Percentiles rank a stretch among this genome's conserved stretches.
phyloP scores from a whole-genome alignment of 2,888 invertebrate genomes.

The Euspilapteryx auroguttella region DNA sequence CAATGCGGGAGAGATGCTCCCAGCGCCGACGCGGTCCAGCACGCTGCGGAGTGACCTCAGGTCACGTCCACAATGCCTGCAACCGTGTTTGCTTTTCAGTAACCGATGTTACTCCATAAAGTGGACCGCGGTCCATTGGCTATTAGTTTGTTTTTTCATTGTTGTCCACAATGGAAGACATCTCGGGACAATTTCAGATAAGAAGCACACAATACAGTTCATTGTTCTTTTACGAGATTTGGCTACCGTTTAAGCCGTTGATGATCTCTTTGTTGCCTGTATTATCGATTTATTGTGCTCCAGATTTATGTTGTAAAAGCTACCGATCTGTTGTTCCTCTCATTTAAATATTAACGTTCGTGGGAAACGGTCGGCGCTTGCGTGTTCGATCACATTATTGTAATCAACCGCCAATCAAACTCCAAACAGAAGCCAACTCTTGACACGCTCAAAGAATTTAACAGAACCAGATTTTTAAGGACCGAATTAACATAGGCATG shows the following conservation, averaged over 20 bases:
- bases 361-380: conserved; percentile 39
- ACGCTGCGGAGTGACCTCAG: conserved; percentile 32
- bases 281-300: conserved; percentile 50
- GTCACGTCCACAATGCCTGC: conserved; percentile 35
- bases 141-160: conserved; percentile 13
- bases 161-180: conserved; percentile 20
- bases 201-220: conserved; percentile 20
- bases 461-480: no score
- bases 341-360: conserved; percentile 42
- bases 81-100: conserved; percentile 35
- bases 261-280: conserved; percentile 27
- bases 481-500: no score
- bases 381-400: not conserved
- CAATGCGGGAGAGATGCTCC: conserved; percentile 23
- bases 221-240: conserved; percentile 44
- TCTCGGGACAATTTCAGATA: conserved; percentile 11
- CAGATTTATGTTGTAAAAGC: conserved; percentile 41
- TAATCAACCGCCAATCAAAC: no score
- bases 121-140: conserved; percentile 12
- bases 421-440: conserved; percentile 1
- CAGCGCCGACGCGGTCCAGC: conserved; percentile 26
- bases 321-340: conserved; percentile 21
- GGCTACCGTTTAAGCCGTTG: conserved; percentile 53
- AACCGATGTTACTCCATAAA: conserved; percentile 18
- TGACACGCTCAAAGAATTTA: no score